These are phyloP conservation scores for Stichopus horrens DNA, from an alignment of 53 echinoderm and acorn worm species.

Conservation along the genomic window DNA sequence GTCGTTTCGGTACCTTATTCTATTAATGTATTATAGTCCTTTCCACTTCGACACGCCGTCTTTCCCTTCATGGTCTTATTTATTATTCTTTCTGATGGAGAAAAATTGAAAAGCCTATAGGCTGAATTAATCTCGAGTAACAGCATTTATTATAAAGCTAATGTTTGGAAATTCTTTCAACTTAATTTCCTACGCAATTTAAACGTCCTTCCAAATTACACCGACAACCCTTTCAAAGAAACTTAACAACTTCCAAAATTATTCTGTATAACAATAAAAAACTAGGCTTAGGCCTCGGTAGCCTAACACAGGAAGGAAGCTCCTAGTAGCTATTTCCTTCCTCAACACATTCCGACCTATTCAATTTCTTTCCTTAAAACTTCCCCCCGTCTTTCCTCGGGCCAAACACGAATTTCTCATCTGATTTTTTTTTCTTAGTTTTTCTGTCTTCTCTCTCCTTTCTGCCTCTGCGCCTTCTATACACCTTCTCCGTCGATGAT, in stretches of 20 bases:
- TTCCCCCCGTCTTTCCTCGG: conserved; percentile 9
- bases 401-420: conserved; percentile 32
- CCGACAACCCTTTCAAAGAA: conserved; percentile 7
- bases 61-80: too few relatives aligned
- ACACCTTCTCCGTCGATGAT: neutral
- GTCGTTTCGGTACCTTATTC: too few relatives aligned
- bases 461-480: neutral
- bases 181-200: conserved; percentile 41
- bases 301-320: conserved; percentile 46
- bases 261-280: conserved; percentile 2
- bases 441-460: neutral
- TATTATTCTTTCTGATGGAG: neutral
- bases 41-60: too few relatives aligned
- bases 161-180: conserved; percentile 42
- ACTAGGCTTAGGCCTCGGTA: conserved; percentile 36
- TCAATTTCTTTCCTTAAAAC: conserved; percentile 39
- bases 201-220: conserved; percentile 28
- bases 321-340: conserved; percentile 38
- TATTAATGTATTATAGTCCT: too few relatives aligned
- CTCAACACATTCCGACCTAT: conserved; percentile 40
- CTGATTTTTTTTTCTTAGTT: conserved; percentile 13
- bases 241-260: conserved; percentile 2
- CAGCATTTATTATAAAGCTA: conserved; percentile 38
- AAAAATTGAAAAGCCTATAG: neutral
- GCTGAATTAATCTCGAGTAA: conserved; percentile 20